Evolutionary conservation across 2,888 invertebrate species (phyloP).

Genomic region (Drosophila incognita): DNA sequence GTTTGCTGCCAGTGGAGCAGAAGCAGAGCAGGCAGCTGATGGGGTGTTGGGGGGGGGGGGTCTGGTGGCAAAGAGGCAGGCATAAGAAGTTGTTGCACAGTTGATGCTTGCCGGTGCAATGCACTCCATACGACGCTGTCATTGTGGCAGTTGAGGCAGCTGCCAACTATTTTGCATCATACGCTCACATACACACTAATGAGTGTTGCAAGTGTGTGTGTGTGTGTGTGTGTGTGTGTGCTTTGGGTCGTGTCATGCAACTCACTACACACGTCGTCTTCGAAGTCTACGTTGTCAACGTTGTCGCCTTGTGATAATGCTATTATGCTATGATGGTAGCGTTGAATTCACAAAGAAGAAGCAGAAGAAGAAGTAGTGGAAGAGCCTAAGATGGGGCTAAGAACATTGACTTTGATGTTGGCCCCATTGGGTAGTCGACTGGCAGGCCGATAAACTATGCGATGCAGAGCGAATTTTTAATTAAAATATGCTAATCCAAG

Average conservation of each 20-base stretch:
- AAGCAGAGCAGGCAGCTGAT: constrained; percentile 31
- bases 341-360: constrained; percentile 53
- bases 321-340: constrained; percentile 72
- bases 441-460: constrained; percentile 9
- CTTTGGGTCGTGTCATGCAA: constrained; percentile 59
- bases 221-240: constrained; percentile 23
- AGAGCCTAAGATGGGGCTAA: constrained; percentile 20
- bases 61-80: constrained; percentile 32
- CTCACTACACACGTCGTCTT: constrained; percentile 46
- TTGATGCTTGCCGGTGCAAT: constrained; percentile 64
- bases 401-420: constrained; percentile 58
- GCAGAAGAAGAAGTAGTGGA: constrained; percentile 11
- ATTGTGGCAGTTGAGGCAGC: constrained; percentile 64
- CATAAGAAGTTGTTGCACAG: constrained; percentile 62
- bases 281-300: constrained; percentile 34
- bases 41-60: constrained; percentile 1
- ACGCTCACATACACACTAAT: constrained; percentile 38
- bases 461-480: constrained; percentile 40
- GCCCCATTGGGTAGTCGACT: constrained; percentile 22
- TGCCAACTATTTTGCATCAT: constrained; percentile 79
- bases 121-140: constrained; percentile 66
- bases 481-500: constrained; percentile 62
- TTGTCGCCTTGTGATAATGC: constrained; percentile 72
- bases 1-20: constrained; percentile 73
- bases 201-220: constrained; percentile 48